phyloP scores from a whole-genome alignment of 2,888 invertebrate genomes.

The Drosophila percnosoma region DNA sequence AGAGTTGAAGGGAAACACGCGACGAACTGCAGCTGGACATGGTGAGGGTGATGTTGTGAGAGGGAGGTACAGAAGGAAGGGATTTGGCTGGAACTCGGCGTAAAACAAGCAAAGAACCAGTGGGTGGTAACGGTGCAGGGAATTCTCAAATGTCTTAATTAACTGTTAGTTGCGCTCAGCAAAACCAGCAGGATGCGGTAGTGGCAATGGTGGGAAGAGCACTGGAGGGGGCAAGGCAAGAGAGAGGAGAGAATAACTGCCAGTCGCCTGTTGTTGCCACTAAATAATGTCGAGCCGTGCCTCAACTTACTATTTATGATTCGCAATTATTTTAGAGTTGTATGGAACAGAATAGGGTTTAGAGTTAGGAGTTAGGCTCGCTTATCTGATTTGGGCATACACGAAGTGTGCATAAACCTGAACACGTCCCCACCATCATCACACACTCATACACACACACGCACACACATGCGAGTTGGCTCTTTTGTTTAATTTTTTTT shows the following conservation, averaged over 20 bases:
- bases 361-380: conserved; percentile 25
- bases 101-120: conserved; percentile 8
- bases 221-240: not conserved
- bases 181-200: conserved; percentile 26
- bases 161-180: conserved; percentile 71
- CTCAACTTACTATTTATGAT: conserved; percentile 69
- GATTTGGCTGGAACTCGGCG: conserved; percentile 27
- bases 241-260: conserved; percentile 17
- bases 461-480: conserved; percentile 17
- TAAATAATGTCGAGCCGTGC: conserved; percentile 71
- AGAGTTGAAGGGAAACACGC: conserved; percentile 63
- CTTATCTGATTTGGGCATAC: conserved; percentile 72
- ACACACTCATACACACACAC: conserved; percentile 19
- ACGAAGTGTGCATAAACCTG: conserved; percentile 64
- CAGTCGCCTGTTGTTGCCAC: conserved; percentile 52
- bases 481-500: conserved; percentile 37
- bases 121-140: conserved; percentile 15
- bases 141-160: conserved; percentile 70
- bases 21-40: conserved; percentile 48
- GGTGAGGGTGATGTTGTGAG: not conserved
- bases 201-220: not conserved
- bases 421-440: conserved; percentile 42
- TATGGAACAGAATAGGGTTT: not conserved
- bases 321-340: conserved; percentile 66
- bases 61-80: not conserved